Conservation (phyloP, 2,888 invertebrate genomes). For the Argynnis bischoffii region DNA sequence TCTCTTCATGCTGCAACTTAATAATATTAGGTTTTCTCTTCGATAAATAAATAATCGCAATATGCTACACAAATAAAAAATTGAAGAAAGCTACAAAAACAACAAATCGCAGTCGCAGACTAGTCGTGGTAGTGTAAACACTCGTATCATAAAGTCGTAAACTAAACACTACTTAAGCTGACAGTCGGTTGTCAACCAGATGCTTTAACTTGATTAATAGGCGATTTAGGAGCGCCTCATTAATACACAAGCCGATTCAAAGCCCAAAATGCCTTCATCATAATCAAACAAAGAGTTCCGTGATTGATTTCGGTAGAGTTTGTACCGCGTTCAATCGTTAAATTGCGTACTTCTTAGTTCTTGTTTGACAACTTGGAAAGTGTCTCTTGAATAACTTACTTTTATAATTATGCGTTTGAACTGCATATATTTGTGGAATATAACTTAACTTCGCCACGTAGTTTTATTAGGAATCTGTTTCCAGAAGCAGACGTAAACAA, state of each 20-base stretch:
- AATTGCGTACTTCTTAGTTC: slow-evolving; percentile 21
- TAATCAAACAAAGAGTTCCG: slow-evolving; percentile 62
- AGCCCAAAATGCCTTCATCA: slow-evolving; percentile 65
- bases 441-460: neutral
- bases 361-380: neutral
- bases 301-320: slow-evolving; percentile 32
- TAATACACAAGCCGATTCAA: slow-evolving; percentile 67
- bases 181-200: slow-evolving; percentile 78
- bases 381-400: neutral
- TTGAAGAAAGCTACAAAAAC: neutral
- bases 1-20: too few species aligned
- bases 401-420: too few species aligned
- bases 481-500: too few species aligned
- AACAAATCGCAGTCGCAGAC: neutral
- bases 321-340: slow-evolving; percentile 9
- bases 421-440: neutral
- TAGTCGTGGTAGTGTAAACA: slow-evolving; percentile 21
- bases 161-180: slow-evolving; percentile 79
- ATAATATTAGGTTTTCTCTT: too few species aligned
- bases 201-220: slow-evolving; percentile 80
- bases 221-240: slow-evolving; percentile 71
- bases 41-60: too few species aligned
- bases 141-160: slow-evolving; percentile 50
- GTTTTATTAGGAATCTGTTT: too few species aligned
- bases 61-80: too few species aligned